These are phyloP conservation scores for Gambelia wislizenii DNA, from an alignment of 2,797 vertebrate species.

Conservation along the genomic window DNA sequence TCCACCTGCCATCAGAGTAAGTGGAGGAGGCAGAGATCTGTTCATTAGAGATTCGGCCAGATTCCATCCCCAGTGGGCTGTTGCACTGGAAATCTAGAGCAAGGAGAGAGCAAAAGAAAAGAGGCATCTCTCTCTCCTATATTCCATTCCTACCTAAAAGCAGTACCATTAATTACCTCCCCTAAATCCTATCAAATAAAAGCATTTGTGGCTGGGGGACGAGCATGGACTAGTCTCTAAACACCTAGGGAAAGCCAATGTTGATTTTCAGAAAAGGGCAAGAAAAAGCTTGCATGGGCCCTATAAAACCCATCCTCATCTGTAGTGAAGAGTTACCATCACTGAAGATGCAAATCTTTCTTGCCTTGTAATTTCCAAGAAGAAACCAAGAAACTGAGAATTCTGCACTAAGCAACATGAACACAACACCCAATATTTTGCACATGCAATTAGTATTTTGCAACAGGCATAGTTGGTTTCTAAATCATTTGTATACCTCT, in stretches of 20 bases:
- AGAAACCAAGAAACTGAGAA: neutral
- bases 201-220: slow-evolving; percentile 34
- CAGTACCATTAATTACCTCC: slow-evolving; percentile 5
- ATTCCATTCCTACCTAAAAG: slow-evolving; percentile 22
- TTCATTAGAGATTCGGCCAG: slow-evolving; percentile 91
- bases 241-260: slow-evolving; percentile 42
- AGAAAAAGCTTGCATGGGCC: neutral
- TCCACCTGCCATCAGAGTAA: slow-evolving; percentile 90
- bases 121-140: slow-evolving; percentile 1
- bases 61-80: slow-evolving; percentile 92
- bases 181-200: slow-evolving; percentile 27
- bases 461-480: neutral
- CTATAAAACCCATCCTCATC: neutral
- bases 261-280: neutral
- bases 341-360: neutral
- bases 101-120: slow-evolving; percentile 17
- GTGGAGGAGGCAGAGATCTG: slow-evolving; percentile 93
- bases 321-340: neutral
- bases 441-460: neutral
- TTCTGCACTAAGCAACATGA: neutral
- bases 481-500: neutral
- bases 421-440: neutral
- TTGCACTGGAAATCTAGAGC: slow-evolving; percentile 92
- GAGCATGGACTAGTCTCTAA: neutral
- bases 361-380: neutral